These are phyloP conservation scores for Anolis apletophallus DNA, from an alignment of 2,797 vertebrate genomes.

Conservation along the genomic window DNA sequence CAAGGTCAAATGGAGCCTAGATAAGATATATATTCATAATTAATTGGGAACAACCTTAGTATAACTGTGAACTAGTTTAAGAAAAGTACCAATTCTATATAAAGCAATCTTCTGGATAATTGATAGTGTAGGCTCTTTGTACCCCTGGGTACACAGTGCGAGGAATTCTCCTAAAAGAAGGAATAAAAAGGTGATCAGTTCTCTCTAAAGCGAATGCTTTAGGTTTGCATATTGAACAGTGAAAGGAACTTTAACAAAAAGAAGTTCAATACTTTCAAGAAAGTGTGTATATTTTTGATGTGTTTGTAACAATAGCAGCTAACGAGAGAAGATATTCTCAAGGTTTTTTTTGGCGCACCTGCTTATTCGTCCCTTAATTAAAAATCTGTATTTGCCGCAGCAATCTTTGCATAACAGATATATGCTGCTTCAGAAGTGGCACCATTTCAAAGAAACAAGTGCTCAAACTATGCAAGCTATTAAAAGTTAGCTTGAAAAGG, in stretches of 20 bases:
- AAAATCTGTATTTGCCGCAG: slow-evolving; percentile 57
- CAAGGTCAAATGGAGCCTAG: slow-evolving; percentile 61
- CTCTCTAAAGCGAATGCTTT: slow-evolving; percentile 52
- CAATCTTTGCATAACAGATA: slow-evolving; percentile 53
- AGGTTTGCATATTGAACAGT: slow-evolving; percentile 64
- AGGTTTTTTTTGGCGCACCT: slow-evolving; percentile 30
- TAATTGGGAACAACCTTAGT: slow-evolving; percentile 65
- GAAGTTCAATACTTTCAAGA: slow-evolving; percentile 65
- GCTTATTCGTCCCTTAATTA: slow-evolving; percentile 68
- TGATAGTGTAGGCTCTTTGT: slow-evolving; percentile 48
- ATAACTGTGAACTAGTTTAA: slow-evolving; percentile 55
- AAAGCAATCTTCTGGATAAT: slow-evolving; percentile 63
- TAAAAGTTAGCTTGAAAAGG: slow-evolving; percentile 44
- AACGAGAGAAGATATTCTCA: slow-evolving; percentile 62
- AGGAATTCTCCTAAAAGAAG: slow-evolving; percentile 62
- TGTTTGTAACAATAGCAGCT: slow-evolving; percentile 63
- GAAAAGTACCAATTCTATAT: slow-evolving; percentile 60
- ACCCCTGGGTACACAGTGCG: slow-evolving; percentile 51
- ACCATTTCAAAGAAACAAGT: slow-evolving; percentile 20
- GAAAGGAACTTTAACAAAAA: slow-evolving; percentile 57
- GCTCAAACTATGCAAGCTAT: not conserved
- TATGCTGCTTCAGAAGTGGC: slow-evolving; percentile 43
- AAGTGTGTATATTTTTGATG: slow-evolving; percentile 56
- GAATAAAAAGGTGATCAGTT: slow-evolving; percentile 64
- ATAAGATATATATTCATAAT: slow-evolving; percentile 65